Conservation (phyloP, 2,113 vertebrate species). For the Elanoides forficatus region DNA sequence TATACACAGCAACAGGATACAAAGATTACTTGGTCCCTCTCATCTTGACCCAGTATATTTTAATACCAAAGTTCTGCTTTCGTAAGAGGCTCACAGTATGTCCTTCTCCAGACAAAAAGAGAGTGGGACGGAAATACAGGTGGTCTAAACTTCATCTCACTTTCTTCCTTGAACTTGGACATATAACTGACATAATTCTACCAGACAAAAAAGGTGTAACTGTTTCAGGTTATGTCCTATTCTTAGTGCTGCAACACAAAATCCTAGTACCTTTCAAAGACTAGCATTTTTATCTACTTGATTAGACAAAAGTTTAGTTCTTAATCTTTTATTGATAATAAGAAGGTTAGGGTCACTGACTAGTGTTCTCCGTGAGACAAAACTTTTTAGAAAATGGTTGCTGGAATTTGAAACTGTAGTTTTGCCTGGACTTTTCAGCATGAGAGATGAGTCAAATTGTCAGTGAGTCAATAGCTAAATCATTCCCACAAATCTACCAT, state of each 20-base stretch:
- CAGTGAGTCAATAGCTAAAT: not conserved
- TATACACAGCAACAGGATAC: not conserved
- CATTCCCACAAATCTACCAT: not conserved
- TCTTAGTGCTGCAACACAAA: not conserved
- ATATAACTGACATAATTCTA: not conserved
- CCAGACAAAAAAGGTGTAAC: not conserved
- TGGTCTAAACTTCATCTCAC: not conserved
- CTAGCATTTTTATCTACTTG: not conserved
- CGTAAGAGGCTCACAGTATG: not conserved
- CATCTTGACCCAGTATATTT: not conserved
- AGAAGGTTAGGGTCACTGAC: not conserved
- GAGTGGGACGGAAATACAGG: not conserved
- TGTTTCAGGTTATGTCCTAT: not conserved
- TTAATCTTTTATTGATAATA: not conserved
- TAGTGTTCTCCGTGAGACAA: not conserved
- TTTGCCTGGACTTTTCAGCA: not conserved
- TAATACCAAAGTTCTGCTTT: not conserved
- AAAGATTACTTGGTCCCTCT: not conserved
- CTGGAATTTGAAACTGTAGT: not conserved
- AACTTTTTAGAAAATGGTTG: not conserved
- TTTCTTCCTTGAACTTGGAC: not conserved
- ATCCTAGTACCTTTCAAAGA: not conserved
- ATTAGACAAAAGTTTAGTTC: not conserved
- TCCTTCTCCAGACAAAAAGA: not conserved
- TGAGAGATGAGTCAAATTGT: not conserved